phyloP scores from a whole-genome alignment of 2,888 invertebrate species.

The Apomyelois bistriatella region DNA sequence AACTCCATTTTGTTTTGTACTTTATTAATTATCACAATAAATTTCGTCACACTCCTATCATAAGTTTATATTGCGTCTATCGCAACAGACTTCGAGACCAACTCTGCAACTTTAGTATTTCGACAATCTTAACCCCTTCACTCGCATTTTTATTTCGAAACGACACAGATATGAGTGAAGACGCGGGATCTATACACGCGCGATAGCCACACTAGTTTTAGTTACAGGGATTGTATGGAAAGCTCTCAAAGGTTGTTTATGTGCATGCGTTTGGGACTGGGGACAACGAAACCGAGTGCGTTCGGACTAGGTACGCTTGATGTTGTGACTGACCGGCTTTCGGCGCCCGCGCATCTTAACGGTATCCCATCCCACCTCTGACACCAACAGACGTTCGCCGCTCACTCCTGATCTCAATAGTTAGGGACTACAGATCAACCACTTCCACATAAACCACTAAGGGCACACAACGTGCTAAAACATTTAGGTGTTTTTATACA shows the following conservation, averaged over 20 bases:
- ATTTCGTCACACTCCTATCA: background rate
- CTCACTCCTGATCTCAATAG: constrained; percentile 1
- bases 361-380: constrained; percentile 41
- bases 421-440: background rate
- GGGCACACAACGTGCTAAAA: too few relatives aligned
- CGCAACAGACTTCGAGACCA: constrained; percentile 9
- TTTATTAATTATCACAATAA: background rate
- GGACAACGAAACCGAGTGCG: constrained; percentile 12
- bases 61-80: constrained; percentile 7
- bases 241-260: constrained; percentile 16
- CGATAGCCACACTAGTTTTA: background rate
- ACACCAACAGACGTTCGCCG: background rate
- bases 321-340: constrained; percentile 29
- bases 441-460: background rate
- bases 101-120: constrained; percentile 20
- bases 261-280: background rate
- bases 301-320: constrained; percentile 17
- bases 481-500: too few relatives aligned
- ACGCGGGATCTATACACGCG: constrained; percentile 14
- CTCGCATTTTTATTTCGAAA: constrained; percentile 36
- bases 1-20: constrained; percentile 52
- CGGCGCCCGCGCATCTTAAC: constrained; percentile 40
- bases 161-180: constrained; percentile 26
- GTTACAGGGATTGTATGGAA: constrained; percentile 14
- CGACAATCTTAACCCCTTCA: constrained; percentile 39